Evolutionary conservation across 1,140 invertebrate species (phyloP).

Genomic region (Eumaeus atala): DNA sequence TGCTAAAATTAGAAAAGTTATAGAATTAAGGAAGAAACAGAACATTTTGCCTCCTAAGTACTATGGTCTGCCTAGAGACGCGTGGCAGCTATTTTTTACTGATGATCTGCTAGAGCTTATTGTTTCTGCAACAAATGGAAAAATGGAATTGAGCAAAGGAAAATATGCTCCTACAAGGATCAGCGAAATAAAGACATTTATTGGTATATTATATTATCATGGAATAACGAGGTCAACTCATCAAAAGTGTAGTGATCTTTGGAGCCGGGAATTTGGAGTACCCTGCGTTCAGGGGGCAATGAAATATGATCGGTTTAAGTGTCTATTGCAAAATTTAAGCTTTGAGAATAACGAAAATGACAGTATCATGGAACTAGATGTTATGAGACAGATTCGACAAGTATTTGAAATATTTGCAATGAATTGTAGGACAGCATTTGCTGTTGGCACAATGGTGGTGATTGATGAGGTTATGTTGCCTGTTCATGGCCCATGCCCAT

Average conservation of each 20-base stretch:
- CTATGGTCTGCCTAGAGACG: slow-evolving; percentile 47
- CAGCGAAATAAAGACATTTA: slow-evolving; percentile 67
- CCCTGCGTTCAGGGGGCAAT: slow-evolving; percentile 61
- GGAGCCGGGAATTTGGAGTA: slow-evolving; percentile 58
- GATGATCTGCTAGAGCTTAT: slow-evolving; percentile 67
- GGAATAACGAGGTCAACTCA: slow-evolving; percentile 64
- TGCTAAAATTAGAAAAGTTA: slow-evolving; percentile 30
- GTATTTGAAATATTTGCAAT: slow-evolving; percentile 69
- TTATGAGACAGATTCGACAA: slow-evolving; percentile 68
- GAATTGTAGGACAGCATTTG: slow-evolving; percentile 68
- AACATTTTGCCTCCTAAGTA: slow-evolving; percentile 29
- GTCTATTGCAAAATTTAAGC: slow-evolving; percentile 61
- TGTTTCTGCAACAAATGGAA: slow-evolving; percentile 65
- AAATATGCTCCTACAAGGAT: slow-evolving; percentile 35
- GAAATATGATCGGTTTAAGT: slow-evolving; percentile 66
- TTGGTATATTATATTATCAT: slow-evolving; percentile 70
- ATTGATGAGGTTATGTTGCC: slow-evolving; percentile 71
- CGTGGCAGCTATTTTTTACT: slow-evolving; percentile 68
- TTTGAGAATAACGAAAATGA: slow-evolving; percentile 61
- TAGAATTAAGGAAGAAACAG: slow-evolving; percentile 33
- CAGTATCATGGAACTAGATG: slow-evolving; percentile 57
- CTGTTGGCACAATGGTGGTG: slow-evolving; percentile 47
- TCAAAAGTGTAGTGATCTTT: slow-evolving; percentile 65
- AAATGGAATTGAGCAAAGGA: slow-evolving; percentile 38
- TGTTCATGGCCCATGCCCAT: slow-evolving; percentile 66